Conservation (phyloP, 2,888 invertebrate genomes). For the Drosophila algonquin region DNA sequence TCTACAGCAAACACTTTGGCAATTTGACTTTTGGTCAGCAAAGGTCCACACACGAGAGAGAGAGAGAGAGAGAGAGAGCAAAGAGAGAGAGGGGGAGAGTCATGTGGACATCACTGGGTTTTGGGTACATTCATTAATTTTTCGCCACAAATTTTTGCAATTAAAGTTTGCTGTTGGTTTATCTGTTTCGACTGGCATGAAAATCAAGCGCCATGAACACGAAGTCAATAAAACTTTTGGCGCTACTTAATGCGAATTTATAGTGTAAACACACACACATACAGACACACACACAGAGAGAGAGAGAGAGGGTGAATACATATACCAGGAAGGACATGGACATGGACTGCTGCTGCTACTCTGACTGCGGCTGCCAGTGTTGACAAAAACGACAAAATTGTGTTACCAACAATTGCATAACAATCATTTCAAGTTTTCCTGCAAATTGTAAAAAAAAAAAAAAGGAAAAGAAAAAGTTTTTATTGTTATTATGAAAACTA, state of each 20-base stretch:
- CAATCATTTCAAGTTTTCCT: constrained; percentile 79
- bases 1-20: constrained; percentile 69
- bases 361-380: constrained; percentile 16
- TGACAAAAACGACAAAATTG: constrained; percentile 77
- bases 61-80: neutral
- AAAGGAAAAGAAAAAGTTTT: constrained; percentile 69
- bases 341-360: constrained; percentile 24
- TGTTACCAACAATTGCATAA: constrained; percentile 79
- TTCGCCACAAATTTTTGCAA: constrained; percentile 78
- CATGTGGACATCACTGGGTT: constrained; percentile 23
- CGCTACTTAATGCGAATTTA: constrained; percentile 80
- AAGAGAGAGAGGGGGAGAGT: neutral
- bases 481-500: constrained; percentile 79
- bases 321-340: constrained; percentile 38
- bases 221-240: constrained; percentile 78
- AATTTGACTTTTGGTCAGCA: constrained; percentile 79
- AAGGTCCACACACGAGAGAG: neutral
- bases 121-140: constrained; percentile 70
- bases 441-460: constrained; percentile 72
- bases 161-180: constrained; percentile 79
- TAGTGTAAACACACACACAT: constrained; percentile 73
- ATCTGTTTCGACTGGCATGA: constrained; percentile 68
- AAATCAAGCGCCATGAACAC: constrained; percentile 73
- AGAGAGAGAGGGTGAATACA: neutral
- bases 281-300: constrained; percentile 56